Evolutionary conservation across 2,113 vertebrate species (phyloP).

Genomic region (Vidua chalybeata): DNA sequence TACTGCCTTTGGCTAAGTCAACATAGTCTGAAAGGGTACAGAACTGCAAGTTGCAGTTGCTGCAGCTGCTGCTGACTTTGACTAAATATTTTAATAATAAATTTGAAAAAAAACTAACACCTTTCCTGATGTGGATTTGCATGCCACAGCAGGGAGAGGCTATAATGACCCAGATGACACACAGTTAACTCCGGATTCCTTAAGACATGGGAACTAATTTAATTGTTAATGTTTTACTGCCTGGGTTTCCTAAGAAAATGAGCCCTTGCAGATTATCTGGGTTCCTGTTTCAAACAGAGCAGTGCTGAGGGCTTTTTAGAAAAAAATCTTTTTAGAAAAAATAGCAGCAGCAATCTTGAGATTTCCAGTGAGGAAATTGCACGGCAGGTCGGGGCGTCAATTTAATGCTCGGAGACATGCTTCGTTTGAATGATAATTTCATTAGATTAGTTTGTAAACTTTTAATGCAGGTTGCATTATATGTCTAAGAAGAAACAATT

Average conservation of each 20-base stretch:
- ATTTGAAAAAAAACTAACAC: neutral
- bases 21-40: neutral
- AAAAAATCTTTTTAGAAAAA: neutral
- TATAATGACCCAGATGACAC: neutral
- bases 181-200: neutral
- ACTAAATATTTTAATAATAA: neutral
- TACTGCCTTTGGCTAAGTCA: neutral
- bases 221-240: constrained; percentile 1
- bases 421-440: constrained; percentile 76
- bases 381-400: constrained; percentile 6
- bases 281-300: neutral
- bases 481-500: constrained; percentile 76
- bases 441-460: constrained; percentile 78
- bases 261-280: neutral
- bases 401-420: constrained; percentile 67
- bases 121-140: neutral
- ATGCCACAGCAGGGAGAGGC: neutral
- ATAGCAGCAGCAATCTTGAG: neutral
- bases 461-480: constrained; percentile 72
- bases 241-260: constrained; percentile 23
- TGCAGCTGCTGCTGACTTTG: neutral
- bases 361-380: constrained; percentile 25
- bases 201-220: neutral
- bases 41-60: neutral
- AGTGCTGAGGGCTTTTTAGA: neutral